phyloP scores from a whole-genome alignment of 2,113 vertebrate genomes.

The Piaya cayana region DNA sequence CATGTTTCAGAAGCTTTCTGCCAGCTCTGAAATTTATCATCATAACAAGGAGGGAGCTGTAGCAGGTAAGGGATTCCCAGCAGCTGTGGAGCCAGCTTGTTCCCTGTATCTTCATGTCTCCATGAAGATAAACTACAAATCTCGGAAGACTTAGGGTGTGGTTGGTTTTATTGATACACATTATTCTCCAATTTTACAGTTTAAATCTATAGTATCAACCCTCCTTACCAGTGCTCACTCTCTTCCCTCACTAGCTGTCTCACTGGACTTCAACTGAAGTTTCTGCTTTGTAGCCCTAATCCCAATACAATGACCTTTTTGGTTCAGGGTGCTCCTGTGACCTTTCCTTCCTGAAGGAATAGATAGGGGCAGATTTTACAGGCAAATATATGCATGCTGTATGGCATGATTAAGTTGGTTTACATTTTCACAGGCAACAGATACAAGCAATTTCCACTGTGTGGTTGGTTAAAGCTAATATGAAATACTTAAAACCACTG shows the following conservation, averaged over 20 bases:
- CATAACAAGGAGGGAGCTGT: background rate
- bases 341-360: background rate
- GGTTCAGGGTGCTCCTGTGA: background rate
- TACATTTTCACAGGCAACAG: background rate
- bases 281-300: background rate
- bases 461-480: background rate
- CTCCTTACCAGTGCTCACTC: background rate
- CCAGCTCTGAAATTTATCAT: background rate
- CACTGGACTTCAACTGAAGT: background rate
- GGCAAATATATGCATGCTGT: background rate
- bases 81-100: background rate
- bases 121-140: background rate
- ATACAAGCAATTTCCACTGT: background rate
- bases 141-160: background rate
- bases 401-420: background rate
- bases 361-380: background rate
- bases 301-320: background rate
- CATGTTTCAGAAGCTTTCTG: background rate
- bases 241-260: background rate
- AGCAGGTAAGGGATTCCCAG: background rate
- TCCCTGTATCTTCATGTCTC: background rate
- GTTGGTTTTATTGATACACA: background rate
- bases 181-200: background rate
- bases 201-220: background rate
- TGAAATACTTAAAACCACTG: background rate